These are phyloP conservation scores for Phortica magna DNA, from an alignment of 2,888 invertebrate genomes.

Conservation along the genomic window DNA sequence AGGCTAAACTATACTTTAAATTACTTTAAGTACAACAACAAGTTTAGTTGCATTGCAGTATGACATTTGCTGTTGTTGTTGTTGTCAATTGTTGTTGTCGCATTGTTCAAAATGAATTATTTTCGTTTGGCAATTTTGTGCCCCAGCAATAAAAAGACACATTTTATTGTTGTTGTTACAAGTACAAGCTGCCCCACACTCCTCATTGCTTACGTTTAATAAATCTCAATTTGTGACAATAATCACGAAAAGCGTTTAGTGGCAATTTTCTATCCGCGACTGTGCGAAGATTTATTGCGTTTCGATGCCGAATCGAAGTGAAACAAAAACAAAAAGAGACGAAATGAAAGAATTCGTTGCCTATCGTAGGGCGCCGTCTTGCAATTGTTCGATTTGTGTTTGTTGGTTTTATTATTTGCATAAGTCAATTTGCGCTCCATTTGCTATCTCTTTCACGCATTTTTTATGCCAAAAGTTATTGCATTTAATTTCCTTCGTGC, in stretches of 20 bases:
- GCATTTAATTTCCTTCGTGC: too few species aligned
- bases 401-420: not conserved
- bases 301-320: not conserved
- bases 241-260: slow-evolving; percentile 55
- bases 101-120: slow-evolving; percentile 31
- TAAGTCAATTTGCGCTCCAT: not conserved
- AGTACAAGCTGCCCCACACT: not conserved
- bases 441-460: too few species aligned
- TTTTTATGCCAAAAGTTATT: too few species aligned
- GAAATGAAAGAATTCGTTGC: not conserved
- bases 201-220: slow-evolving; percentile 39
- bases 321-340: not conserved
- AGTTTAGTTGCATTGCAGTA: too few species aligned
- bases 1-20: not conserved
- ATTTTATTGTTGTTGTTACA: slow-evolving; percentile 15
- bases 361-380: not conserved
- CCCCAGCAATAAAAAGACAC: slow-evolving; percentile 8
- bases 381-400: not conserved
- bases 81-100: not conserved
- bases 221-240: slow-evolving; percentile 54
- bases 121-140: slow-evolving; percentile 17
- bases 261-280: slow-evolving; percentile 54
- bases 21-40: not conserved
- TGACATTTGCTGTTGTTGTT: not conserved
- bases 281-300: slow-evolving; percentile 23